These are phyloP conservation scores for Pheosia tremula DNA, from an alignment of 2,888 invertebrate genomes.

Conservation along the genomic window DNA sequence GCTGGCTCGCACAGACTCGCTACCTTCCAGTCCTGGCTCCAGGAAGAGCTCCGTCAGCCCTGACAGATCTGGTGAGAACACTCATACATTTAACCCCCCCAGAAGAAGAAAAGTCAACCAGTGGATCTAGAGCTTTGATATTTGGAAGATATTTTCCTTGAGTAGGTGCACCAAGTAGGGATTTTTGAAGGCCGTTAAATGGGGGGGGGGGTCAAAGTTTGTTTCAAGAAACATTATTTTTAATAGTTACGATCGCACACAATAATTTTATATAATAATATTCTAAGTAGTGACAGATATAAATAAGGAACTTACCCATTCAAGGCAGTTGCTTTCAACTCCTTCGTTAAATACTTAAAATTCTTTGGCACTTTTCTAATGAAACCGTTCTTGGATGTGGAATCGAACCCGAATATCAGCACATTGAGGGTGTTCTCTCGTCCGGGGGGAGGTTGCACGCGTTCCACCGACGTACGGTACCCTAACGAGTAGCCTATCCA, in stretches of 20 bases:
- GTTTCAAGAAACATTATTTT: no score
- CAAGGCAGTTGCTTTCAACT: slow-evolving; percentile 30
- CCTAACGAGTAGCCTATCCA: slow-evolving; percentile 65
- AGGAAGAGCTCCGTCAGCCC: slow-evolving; percentile 63
- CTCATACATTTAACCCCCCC: not conserved
- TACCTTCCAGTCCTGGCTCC: slow-evolving; percentile 64
- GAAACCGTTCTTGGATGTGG: slow-evolving; percentile 92
- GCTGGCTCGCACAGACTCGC: slow-evolving; percentile 55
- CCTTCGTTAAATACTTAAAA: slow-evolving; percentile 87
- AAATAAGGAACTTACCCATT: slow-evolving; percentile 31
- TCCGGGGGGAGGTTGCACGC: slow-evolving; percentile 27
- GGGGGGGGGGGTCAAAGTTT: no score
- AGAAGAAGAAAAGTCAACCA: no score
- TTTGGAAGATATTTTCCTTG: no score
- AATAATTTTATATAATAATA: not conserved
- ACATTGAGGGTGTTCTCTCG: slow-evolving; percentile 82
- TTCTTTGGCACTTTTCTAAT: slow-evolving; percentile 91
- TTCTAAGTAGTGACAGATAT: not conserved
- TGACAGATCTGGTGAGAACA: slow-evolving; percentile 65
- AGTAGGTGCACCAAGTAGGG: no score
- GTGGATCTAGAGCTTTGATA: no score
- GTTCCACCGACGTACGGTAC: slow-evolving; percentile 43
- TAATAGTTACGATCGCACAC: no score
- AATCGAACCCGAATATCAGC: slow-evolving; percentile 95
- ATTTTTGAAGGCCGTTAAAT: no score